phyloP scores from a whole-genome alignment of 1,140 invertebrate species.

The Sinella curviseta region DNA sequence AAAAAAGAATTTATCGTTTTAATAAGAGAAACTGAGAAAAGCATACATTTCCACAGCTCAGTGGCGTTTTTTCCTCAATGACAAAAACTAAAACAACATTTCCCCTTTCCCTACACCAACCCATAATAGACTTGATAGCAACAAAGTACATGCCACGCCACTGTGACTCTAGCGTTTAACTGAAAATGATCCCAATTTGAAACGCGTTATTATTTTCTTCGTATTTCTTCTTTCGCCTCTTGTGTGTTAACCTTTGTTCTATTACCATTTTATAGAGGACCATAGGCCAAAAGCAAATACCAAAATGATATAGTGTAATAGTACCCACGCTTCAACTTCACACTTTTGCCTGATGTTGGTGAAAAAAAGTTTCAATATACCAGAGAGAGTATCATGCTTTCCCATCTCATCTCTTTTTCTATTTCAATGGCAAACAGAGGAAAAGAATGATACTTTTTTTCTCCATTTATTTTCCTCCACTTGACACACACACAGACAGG shows the following conservation, averaged over 20 bases:
- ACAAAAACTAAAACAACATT: neutral
- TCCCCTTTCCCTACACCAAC: neutral
- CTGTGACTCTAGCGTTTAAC: neutral
- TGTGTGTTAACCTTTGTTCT: neutral
- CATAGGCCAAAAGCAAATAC: too few relatives aligned
- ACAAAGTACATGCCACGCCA: neutral
- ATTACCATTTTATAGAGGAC: neutral
- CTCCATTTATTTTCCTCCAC: too few relatives aligned
- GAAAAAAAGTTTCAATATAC: too few relatives aligned
- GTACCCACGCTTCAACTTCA: too few relatives aligned
- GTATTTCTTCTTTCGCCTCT: neutral
- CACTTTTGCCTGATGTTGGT: too few relatives aligned
- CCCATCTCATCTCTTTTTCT: too few relatives aligned
- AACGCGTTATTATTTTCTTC: neutral
- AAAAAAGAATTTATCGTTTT: slow-evolving; percentile 39
- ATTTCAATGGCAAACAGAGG: too few relatives aligned
- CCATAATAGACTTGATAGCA: too few relatives aligned
- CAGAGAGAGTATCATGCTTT: too few relatives aligned
- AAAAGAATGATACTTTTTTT: too few relatives aligned
- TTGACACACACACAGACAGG: too few relatives aligned
- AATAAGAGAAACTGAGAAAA: slow-evolving; percentile 33
- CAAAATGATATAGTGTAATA: too few relatives aligned
- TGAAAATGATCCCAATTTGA: slow-evolving; percentile 18
- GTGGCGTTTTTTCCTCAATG: neutral
- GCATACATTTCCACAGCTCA: neutral